Evolutionary conservation across 2,113 vertebrate genomes (phyloP).

Genomic region (Philantomba maxwellii): DNA sequence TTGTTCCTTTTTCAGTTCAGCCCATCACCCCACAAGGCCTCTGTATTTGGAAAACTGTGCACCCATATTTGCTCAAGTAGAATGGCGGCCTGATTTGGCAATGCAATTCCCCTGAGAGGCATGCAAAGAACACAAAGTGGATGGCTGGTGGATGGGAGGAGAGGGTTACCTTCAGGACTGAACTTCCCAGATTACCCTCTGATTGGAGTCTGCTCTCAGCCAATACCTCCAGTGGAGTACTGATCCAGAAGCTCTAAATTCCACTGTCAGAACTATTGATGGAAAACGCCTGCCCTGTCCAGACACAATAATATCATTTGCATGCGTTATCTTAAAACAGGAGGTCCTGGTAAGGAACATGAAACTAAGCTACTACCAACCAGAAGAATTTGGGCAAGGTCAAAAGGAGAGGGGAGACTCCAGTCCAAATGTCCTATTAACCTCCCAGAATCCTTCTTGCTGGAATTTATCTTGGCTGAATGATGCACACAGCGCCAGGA

Average conservation of each 20-base stretch:
- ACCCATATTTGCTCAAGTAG: neutral
- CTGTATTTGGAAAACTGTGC: neutral
- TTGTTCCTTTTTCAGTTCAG: neutral
- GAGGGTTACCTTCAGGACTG: neutral
- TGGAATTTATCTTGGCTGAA: neutral
- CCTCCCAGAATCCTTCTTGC: neutral
- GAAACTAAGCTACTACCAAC: neutral
- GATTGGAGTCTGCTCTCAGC: neutral
- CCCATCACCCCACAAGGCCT: neutral
- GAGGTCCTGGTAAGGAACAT: neutral
- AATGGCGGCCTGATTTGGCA: neutral
- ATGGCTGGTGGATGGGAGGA: fast-evolving
- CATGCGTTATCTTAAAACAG: neutral
- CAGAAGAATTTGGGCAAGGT: neutral
- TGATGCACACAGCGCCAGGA: neutral
- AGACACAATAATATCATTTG: fast-evolving
- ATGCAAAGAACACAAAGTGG: neutral
- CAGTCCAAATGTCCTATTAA: neutral
- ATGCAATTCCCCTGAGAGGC: neutral
- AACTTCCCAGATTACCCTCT: neutral
- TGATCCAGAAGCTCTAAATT: neutral
- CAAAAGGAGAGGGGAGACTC: neutral
- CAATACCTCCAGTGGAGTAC: neutral
- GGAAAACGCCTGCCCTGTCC: neutral
- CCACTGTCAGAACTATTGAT: neutral